phyloP scores from a whole-genome alignment of 2,888 invertebrate genomes.

The Acanthosepion lycidas region DNA sequence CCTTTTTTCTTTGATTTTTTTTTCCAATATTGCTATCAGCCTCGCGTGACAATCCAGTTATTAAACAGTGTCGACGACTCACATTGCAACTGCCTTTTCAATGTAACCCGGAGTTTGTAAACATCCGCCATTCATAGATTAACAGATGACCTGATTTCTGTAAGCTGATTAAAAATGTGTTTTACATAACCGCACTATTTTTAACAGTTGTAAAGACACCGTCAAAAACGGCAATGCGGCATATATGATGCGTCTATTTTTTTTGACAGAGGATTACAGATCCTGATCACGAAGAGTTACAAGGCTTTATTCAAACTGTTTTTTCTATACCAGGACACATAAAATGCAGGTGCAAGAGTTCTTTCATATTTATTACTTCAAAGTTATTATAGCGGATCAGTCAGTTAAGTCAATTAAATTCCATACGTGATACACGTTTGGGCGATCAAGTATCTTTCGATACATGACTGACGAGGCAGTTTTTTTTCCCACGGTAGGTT shows the following conservation, averaged over 20 bases:
- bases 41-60: background rate
- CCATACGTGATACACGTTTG: too few species aligned
- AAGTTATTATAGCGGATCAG: too few species aligned
- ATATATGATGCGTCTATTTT: background rate
- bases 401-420: too few species aligned
- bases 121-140: background rate
- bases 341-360: too few species aligned
- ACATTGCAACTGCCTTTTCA: background rate
- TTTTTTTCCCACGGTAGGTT: too few species aligned
- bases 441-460: too few species aligned
- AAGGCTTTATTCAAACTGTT: too few species aligned
- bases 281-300: too few species aligned
- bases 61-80: background rate
- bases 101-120: background rate
- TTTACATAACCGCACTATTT: background rate
- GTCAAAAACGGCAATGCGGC: background rate
- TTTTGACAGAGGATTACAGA: background rate
- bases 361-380: too few species aligned
- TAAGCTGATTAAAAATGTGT: background rate
- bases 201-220: background rate
- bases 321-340: too few species aligned
- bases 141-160: background rate
- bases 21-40: background rate
- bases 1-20: too few species aligned
- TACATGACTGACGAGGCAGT: too few species aligned